Percentiles rank a stretch among this genome's conserved stretches.
These are phyloP conservation scores for Ectemnius lituratus DNA, from an alignment of 2,888 invertebrate genomes.

Conservation along the genomic window DNA sequence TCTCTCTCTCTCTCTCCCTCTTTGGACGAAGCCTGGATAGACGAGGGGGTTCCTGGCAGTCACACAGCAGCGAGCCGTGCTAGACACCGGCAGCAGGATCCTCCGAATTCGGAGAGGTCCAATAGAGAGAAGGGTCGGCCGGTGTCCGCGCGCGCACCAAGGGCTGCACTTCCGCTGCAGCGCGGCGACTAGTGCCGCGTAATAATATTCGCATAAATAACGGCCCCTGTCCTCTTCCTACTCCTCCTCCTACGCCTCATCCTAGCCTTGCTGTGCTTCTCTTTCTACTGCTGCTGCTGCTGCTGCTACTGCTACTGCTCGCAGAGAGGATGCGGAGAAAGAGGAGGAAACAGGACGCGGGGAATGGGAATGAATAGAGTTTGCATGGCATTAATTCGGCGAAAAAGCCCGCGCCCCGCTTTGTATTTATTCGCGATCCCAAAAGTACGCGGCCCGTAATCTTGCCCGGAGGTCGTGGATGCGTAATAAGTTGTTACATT, in stretches of 20 bases:
- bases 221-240: not conserved
- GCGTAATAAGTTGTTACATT: constrained; percentile 6
- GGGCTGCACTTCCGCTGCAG: constrained; percentile 1
- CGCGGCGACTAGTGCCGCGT: not conserved
- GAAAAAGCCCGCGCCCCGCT: constrained; percentile 10
- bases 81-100: not conserved
- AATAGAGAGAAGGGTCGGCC: constrained; percentile 9
- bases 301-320: not conserved
- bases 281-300: no score
- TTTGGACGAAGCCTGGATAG: no score
- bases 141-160: constrained; percentile 7
- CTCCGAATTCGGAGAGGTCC: constrained; percentile 25
- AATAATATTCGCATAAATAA: constrained; percentile 45
- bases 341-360: constrained; percentile 19
- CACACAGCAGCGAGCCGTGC: no score
- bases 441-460: constrained; percentile 14
- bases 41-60: no score
- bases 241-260: no score
- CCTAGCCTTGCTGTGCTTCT: no score
- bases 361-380: constrained; percentile 32
- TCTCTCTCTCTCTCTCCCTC: no score
- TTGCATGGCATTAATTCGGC: constrained; percentile 41
- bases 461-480: constrained; percentile 10
- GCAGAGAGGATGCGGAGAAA: constrained; percentile 5
- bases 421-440: constrained; percentile 22